Evolutionary conservation across 2,888 invertebrate genomes (phyloP), one percentile per base, ranked within the genome.

Genomic region (Volucella zonaria): DNA sequence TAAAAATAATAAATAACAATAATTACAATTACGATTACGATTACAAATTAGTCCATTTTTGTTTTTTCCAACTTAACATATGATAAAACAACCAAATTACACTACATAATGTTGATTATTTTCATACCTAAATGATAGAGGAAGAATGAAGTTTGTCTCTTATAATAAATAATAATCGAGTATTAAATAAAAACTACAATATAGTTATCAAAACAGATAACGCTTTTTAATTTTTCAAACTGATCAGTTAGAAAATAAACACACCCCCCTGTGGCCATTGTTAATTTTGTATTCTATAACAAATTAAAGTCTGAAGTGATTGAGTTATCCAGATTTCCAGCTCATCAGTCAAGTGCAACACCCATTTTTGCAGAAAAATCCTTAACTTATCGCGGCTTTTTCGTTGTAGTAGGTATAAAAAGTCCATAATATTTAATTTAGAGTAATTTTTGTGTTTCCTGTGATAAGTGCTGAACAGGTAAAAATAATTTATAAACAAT

Each of bases 181-280:
- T 83, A 83, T 83, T 83, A 79, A 83, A 83, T 83, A 83, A 83
- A 83, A 83, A 76, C 83, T 75, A 79, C 74, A 73, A 79, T 75
- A 83, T 79, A 83, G 75, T 83, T 79, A 79, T 75, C 70, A 79
- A 79, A 71, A 47, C 54, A 62, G 62, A 38, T 1, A 12, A 18
- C 1, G 40, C 38, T 47, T 79, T 58, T 77, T 18, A 47, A 59
- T 45, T 23, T 45, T 12, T 56, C 6, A 23, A 31, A 31, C 23
- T 23, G 23, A 3, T 23, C 52, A 47, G 47, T 47, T 47, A n/a
- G n/a, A 12, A 47, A 14, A 47, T n/a, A 12, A 47, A 47, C 47
- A 18, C 18, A 1, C 2, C 1, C 3, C 23, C n/a, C n/a, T n/a
- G n/a, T 23, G 23, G 23, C 23, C 23, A 4, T 23, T 23, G 23